phyloP scores from a whole-genome alignment of 1,140 invertebrate genomes.

The Zaprionus capensis region DNA sequence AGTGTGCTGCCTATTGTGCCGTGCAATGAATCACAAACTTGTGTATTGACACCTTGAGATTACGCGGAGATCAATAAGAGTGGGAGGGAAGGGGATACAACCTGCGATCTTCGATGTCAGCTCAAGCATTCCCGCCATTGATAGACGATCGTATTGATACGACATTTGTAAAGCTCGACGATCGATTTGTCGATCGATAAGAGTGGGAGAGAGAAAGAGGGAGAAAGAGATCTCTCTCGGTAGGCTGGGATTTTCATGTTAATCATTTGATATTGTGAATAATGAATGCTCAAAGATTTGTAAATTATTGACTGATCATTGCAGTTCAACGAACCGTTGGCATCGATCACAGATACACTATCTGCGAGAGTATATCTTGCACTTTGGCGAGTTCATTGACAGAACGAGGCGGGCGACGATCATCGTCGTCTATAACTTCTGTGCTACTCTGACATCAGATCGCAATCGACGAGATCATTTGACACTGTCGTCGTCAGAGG shows the following conservation, averaged over 20 bases:
- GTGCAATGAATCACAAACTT: slow-evolving; percentile 37
- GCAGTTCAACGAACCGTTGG: slow-evolving; percentile 5
- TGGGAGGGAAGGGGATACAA: background rate
- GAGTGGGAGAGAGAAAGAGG: background rate
- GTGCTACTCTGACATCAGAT: slow-evolving; percentile 50
- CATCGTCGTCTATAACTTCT: slow-evolving; percentile 56
- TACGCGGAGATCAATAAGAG: slow-evolving; percentile 12
- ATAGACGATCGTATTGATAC: background rate
- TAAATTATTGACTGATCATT: slow-evolving; percentile 22
- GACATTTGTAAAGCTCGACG: background rate
- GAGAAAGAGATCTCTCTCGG: background rate
- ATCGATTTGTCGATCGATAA: background rate
- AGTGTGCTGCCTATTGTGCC: slow-evolving; percentile 57
- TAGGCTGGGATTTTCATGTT: background rate
- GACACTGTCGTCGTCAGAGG: slow-evolving; percentile 49
- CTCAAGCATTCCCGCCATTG: too few species aligned
- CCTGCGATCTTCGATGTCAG: background rate
- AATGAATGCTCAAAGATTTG: slow-evolving; percentile 38
- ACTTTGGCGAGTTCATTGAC: slow-evolving; percentile 57
- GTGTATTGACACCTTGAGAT: slow-evolving; percentile 33
- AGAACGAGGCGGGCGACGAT: slow-evolving; percentile 64
- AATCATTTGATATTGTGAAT: slow-evolving; percentile 26
- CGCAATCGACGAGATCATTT: slow-evolving; percentile 62
- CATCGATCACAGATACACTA: slow-evolving; percentile 7
- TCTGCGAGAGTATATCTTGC: background rate